These are phyloP conservation scores for Alcis repandata DNA, from an alignment of 2,888 invertebrate genomes.

Conservation along the genomic window DNA sequence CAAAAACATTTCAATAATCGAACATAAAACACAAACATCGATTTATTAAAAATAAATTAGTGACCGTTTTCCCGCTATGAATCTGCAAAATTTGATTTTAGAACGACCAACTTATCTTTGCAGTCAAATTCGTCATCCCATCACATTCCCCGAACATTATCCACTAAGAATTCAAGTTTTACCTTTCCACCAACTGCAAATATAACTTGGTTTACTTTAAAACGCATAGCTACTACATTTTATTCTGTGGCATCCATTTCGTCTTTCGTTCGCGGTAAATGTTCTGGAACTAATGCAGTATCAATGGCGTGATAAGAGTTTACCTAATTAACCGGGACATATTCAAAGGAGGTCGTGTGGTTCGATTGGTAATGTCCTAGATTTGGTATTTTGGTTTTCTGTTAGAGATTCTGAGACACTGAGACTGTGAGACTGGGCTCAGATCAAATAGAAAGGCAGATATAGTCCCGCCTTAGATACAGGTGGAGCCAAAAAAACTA, in stretches of 20 bases:
- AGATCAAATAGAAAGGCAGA: no score
- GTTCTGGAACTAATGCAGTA: slow-evolving; percentile 63
- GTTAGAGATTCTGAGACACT: background rate
- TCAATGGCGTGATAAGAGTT: slow-evolving; percentile 64
- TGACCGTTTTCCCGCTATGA: slow-evolving; percentile 14
- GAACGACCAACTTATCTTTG: background rate
- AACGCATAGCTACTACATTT: slow-evolving; percentile 3
- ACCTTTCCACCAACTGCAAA: slow-evolving; percentile 20
- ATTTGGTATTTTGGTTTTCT: background rate
- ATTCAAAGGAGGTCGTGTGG: slow-evolving; percentile 49
- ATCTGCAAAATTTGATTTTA: slow-evolving; percentile 17
- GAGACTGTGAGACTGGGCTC: no score
- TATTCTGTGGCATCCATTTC: slow-evolving; percentile 53
- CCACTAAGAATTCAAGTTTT: background rate
- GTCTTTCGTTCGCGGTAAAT: slow-evolving; percentile 54
- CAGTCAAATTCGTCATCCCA: background rate
- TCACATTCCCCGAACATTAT: background rate
- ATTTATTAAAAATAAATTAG: slow-evolving; percentile 12
- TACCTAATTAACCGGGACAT: slow-evolving; percentile 60
- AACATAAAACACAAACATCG: background rate
- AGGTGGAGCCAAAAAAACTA: no score
- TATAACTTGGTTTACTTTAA: slow-evolving; percentile 29
- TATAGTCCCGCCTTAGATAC: no score
- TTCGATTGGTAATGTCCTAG: slow-evolving; percentile 23
- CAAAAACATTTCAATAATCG: slow-evolving; percentile 16